phyloP scores from a whole-genome alignment of 2,113 vertebrate species.

The Microcebus tavaratra region DNA sequence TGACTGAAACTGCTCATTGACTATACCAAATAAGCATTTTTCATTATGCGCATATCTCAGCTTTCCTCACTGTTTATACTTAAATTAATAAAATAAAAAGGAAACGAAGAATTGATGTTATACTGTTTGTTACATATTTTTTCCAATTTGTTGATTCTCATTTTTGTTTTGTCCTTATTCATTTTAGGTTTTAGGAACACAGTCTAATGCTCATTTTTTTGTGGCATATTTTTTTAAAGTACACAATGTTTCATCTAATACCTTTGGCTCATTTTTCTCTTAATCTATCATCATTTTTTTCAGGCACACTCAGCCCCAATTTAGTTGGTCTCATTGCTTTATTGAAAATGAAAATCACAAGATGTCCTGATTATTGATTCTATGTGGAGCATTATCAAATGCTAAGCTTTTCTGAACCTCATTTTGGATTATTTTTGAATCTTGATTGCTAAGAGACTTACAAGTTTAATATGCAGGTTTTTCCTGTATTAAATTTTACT shows the following conservation, averaged over 20 bases:
- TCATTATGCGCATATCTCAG: background rate
- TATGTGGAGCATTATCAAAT: background rate
- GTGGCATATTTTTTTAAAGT: background rate
- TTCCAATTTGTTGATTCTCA: background rate
- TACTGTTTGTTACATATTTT: background rate
- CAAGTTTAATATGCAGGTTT: background rate
- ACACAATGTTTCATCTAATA: background rate
- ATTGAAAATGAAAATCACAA: background rate
- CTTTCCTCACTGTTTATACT: background rate
- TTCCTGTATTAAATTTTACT: background rate
- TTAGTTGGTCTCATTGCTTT: background rate
- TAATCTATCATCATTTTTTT: background rate
- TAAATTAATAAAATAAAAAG: background rate
- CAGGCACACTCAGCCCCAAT: background rate
- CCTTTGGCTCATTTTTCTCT: background rate
- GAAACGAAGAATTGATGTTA: background rate
- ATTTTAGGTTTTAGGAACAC: background rate
- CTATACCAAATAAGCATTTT: background rate
- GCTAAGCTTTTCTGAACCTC: background rate
- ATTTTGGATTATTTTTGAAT: background rate
- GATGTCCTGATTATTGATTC: background rate
- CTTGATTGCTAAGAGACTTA: background rate
- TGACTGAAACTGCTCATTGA: background rate
- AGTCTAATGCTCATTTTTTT: background rate
- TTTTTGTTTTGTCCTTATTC: background rate